Evolutionary conservation across 2,113 vertebrate species (phyloP), one percentile per base, ranked within the genome.

Genomic region (Jaculus jaculus): DNA sequence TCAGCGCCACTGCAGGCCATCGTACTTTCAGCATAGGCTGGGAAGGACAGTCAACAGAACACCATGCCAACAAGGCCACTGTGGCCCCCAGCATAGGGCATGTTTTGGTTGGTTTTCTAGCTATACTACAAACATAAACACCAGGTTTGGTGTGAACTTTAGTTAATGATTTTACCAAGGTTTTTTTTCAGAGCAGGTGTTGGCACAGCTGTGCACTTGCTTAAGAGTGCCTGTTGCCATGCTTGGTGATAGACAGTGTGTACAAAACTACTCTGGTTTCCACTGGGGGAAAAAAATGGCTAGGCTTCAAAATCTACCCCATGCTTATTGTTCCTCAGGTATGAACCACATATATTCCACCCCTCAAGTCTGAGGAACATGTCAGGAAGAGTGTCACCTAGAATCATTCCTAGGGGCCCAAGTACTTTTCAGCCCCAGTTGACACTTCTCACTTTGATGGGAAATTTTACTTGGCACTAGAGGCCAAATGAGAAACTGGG

Each of bases 1-100:
- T 34, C 66, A 69, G 20, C 6, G 28, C 30, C 21, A 0, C 37
- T 13, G 13, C 71, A 7, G 21, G 7, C 26, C 3, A 11, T 26
- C 75, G 26, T 0, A 0, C n/a, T 37, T 32, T 17, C 1, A 0
- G 47, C 47, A 0, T 0, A 34, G 7, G 20, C 51, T 26, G 2
- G 39, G 12, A n/a, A 7, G 24, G 8, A 0, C 2, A 9, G 0
- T 10, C 4, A 28, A 28, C 42, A 1, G 37, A 65, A 9, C 37
- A 5, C 51, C 51, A 51, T 12, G 51, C 51, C 51, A 51, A 0
- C 32, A 13, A 12, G 79, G 11, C 69, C 28, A 4, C 3, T 9
- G 0, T 2, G 20, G 11, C 71, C 79, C 12, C 0, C 58, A 16
- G 7, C 32, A 4, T 7, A 7, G 0, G 54, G 6, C 58, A 65